Base-by-base conservation (phyloP, 2,888 invertebrate genomes). In the Apamea epomidion region DNA sequence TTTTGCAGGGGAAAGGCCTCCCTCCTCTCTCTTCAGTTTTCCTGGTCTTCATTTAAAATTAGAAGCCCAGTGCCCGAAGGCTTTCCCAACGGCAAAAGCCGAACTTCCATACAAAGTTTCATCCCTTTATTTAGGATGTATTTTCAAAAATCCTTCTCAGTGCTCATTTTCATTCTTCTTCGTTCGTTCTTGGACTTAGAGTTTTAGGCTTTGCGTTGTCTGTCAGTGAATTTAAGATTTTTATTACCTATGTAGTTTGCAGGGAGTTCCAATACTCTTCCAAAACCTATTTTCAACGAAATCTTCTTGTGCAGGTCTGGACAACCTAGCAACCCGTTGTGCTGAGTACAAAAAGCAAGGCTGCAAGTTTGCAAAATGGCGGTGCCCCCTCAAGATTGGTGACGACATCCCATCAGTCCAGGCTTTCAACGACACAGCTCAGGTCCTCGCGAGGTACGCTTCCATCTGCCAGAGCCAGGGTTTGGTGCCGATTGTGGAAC, bases 401-500 rank as follows among this genome's bases (percentile, higher is more conserved):
- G 97, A 98, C 89, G 98, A 98, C 94, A 99, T 98, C 1, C 99
- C 99, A 0, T 98, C 99, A 85, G 98, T 98, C 91, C 98, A 98
- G 93, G 98, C 99, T 32, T 98, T 99, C 91, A 92, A 98, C 88
- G 99, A 99, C 93, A 99, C 99, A 93, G 99, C 99, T 78, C 99
- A 99, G 91, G 99, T 99, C 2, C 97, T 99, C 91, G 99, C 99
- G 37, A 98, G 99, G 91, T 99, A 99, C 94, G 99, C 99, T 16
- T 98, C 98, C 88, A 98, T 99, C 94, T 99, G 99, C 93, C 99
- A 99, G 94, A 98, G 98, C 83, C 98, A 99, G 95, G 98, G 99
- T 74, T 98, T 99, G 91, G 99, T 99, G 51, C 99, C 99, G 21
- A 99, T 99, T 93, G 99, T 99, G 86, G 99, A 99, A 94, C 99